Percentiles rank a stretch among this genome's conserved stretches.
phyloP scores from a whole-genome alignment of 2,888 invertebrate species.

The Aleiodes alternator region DNA sequence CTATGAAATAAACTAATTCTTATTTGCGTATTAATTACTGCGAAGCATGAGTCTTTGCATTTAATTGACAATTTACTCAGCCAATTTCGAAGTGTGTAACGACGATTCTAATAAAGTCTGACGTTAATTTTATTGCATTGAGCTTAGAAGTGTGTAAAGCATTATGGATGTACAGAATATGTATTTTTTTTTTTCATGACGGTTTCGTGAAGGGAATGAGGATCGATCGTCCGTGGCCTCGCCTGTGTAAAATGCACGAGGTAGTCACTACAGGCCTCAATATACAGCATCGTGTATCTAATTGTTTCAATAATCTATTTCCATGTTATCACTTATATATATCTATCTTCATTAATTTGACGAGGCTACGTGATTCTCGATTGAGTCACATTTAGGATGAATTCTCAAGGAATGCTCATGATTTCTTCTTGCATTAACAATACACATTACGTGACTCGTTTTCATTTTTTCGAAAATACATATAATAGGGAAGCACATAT shows the following conservation, averaged over 20 bases:
- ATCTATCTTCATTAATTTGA: background rate
- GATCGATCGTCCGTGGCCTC: slow-evolving; percentile 41
- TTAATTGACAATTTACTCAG: slow-evolving; percentile 53
- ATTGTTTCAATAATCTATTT: slow-evolving; percentile 2
- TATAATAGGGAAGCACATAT: slow-evolving; percentile 49
- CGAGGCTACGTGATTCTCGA: slow-evolving; percentile 11
- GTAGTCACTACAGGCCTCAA: slow-evolving; percentile 17
- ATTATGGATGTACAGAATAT: slow-evolving; percentile 3
- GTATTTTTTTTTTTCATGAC: slow-evolving; percentile 33
- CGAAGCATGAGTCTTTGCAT: slow-evolving; percentile 51
- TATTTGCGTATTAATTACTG: slow-evolving; percentile 46
- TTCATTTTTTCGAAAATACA: slow-evolving; percentile 32
- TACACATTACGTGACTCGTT: slow-evolving; percentile 27
- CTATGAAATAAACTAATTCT: slow-evolving; percentile 21
- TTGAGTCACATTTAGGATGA: background rate
- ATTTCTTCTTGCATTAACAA: slow-evolving; percentile 29
- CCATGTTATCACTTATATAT: background rate
- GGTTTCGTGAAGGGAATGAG: slow-evolving; percentile 38
- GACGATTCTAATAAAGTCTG: slow-evolving; percentile 11
- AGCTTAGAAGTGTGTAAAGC: slow-evolving; percentile 21
- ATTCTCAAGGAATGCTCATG: slow-evolving; percentile 4
- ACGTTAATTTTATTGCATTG: slow-evolving; percentile 1
- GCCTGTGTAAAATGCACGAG: slow-evolving; percentile 26
- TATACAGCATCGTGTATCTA: slow-evolving; percentile 32
- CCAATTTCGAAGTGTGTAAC: slow-evolving; percentile 50